Conservation (phyloP, 2,113 vertebrate genomes). For the Terrapene triunguis region DNA sequence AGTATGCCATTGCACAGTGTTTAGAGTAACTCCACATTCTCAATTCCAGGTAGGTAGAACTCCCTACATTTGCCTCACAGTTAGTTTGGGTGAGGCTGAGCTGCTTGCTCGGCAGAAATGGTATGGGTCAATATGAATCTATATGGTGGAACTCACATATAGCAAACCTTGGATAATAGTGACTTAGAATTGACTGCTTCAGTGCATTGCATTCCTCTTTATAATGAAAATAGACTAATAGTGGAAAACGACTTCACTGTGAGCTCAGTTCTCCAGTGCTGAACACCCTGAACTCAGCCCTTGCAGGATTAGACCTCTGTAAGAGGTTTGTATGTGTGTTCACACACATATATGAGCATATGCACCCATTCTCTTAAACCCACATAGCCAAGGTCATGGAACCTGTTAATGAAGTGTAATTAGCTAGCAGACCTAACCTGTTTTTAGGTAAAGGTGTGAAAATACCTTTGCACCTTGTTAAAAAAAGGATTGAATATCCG, state of each 20-base stretch:
- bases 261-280: neutral
- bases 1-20: neutral
- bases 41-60: neutral
- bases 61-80: neutral
- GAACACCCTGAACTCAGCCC: neutral
- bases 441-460: conserved; percentile 61
- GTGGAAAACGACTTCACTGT: neutral
- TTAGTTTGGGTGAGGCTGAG: neutral
- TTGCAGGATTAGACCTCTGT: accelerated
- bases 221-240: neutral
- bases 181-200: neutral
- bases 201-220: neutral
- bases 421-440: conserved; percentile 54
- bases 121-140: neutral
- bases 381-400: neutral
- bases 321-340: accelerated
- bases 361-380: neutral
- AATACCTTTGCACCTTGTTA: conserved; percentile 71
- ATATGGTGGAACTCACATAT: neutral
- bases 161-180: neutral
- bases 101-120: neutral
- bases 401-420: conserved; percentile 64
- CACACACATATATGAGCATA: accelerated
- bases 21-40: neutral
- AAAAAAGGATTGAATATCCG: neutral